Conservation (phyloP, 2,797 vertebrate species). For the Hybognathus amarus region DNA sequence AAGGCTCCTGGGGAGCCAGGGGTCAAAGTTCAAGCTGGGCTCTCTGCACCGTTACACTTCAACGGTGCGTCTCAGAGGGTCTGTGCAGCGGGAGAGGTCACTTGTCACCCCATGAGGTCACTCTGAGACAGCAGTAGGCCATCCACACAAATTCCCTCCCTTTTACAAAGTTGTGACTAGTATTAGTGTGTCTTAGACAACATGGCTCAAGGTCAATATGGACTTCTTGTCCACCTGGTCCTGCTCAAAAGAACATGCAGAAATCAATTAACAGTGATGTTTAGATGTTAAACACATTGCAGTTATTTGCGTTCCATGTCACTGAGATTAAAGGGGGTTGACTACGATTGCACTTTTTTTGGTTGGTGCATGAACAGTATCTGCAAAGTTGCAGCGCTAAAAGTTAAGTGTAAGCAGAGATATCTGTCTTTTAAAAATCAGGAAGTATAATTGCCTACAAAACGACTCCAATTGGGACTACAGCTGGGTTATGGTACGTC, state of each 20-base stretch:
- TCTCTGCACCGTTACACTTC: slow-evolving; percentile 56
- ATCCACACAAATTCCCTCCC: slow-evolving; percentile 31
- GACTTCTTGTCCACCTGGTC: slow-evolving; percentile 36
- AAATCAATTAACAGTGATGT: background rate
- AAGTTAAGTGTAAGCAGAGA: no score
- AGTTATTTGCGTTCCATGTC: background rate
- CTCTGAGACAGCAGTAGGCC: slow-evolving; percentile 27
- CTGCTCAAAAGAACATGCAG: slow-evolving; percentile 5
- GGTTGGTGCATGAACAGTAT: no score
- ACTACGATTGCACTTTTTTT: no score
- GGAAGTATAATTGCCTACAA: no score
- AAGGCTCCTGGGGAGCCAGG: slow-evolving; percentile 51
- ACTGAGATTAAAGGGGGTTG: no score
- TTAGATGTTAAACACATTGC: background rate
- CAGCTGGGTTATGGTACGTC: no score
- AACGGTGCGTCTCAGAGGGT: slow-evolving; percentile 45
- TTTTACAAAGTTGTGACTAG: slow-evolving; percentile 22
- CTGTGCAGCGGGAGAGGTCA: slow-evolving; percentile 40
- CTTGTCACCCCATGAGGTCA: slow-evolving; percentile 36
- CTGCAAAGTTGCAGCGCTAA: no score
- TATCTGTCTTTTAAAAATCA: no score
- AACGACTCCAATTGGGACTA: no score
- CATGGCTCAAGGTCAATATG: slow-evolving; percentile 25
- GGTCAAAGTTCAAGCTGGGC: slow-evolving; percentile 54
- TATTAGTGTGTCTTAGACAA: slow-evolving; percentile 20